Conservation (phyloP, 2,797 vertebrate species). For the Pempheris klunzingeri region DNA sequence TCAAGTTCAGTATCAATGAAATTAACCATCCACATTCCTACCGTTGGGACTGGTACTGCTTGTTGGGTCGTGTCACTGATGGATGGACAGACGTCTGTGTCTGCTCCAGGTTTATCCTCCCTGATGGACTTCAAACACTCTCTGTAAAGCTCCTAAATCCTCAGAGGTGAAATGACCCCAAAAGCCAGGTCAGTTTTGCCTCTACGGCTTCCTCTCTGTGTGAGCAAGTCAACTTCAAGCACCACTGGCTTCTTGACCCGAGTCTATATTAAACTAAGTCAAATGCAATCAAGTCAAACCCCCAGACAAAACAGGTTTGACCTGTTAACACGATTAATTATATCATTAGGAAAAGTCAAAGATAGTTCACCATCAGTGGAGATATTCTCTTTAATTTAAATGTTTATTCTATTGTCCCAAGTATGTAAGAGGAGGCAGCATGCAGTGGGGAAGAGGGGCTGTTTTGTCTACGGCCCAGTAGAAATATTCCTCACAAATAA, state of each 20-base stretch:
- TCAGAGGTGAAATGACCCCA: constrained; percentile 80
- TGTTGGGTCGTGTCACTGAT: background rate
- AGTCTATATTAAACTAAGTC: constrained; percentile 25
- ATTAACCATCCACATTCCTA: background rate
- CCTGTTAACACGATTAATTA: background rate
- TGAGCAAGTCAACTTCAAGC: constrained; percentile 52
- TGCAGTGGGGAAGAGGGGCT: background rate
- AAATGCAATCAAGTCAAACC: constrained; percentile 26
- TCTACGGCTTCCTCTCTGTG: constrained; percentile 31
- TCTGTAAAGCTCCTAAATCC: constrained; percentile 65
- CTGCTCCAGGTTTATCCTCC: constrained; percentile 55
- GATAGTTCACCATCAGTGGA: background rate
- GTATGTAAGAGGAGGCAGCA: background rate
- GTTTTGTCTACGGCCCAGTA: background rate
- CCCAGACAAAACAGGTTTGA: background rate
- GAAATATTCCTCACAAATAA: background rate
- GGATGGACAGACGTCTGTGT: constrained; percentile 50
- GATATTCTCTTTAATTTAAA: background rate
- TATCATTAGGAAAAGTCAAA: background rate
- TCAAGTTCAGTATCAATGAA: background rate
- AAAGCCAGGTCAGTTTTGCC: constrained; percentile 71
- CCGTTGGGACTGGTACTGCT: background rate
- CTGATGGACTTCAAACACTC: constrained; percentile 71
- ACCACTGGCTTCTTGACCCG: constrained; percentile 38
- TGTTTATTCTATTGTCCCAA: background rate